These are phyloP conservation scores for Psilopsiagon aurifrons DNA, from an alignment of 2,113 vertebrate genomes.

Conservation along the genomic window DNA sequence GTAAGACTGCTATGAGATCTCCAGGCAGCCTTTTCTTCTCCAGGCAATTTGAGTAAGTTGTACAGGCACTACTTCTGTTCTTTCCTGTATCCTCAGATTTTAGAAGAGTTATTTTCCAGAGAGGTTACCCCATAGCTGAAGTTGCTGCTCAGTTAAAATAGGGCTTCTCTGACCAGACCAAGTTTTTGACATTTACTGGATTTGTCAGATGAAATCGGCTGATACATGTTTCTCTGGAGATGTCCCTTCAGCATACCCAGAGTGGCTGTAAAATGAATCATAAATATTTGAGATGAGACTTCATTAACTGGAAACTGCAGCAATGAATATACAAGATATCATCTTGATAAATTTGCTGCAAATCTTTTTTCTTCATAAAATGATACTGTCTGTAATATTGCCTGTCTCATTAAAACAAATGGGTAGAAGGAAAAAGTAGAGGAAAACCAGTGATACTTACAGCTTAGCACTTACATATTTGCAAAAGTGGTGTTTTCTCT, in stretches of 20 bases:
- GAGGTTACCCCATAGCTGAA: background rate
- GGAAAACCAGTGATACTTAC: background rate
- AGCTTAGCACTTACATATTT: background rate
- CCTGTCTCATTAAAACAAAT: background rate
- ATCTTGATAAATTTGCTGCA: constrained; percentile 20
- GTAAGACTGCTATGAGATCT: background rate
- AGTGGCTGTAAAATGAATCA: constrained; percentile 7
- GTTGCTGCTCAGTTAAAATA: background rate
- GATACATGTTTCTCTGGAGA: background rate
- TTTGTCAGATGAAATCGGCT: constrained; percentile 1
- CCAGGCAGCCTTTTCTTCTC: background rate
- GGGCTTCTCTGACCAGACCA: background rate
- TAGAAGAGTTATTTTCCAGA: background rate
- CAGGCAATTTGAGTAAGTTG: background rate
- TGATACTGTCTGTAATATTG: background rate
- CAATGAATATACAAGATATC: constrained; percentile 8
- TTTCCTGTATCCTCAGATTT: background rate
- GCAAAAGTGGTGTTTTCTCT: background rate
- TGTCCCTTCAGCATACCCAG: background rate
- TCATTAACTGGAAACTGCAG: constrained; percentile 27
- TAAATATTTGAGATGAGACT: constrained; percentile 29
- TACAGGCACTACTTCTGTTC: background rate
- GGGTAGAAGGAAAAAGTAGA: background rate
- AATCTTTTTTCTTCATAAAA: constrained; percentile 19
- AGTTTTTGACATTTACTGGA: background rate